Conservation (phyloP, 2,113 vertebrate genomes). For the Laterallus jamaicensis region DNA sequence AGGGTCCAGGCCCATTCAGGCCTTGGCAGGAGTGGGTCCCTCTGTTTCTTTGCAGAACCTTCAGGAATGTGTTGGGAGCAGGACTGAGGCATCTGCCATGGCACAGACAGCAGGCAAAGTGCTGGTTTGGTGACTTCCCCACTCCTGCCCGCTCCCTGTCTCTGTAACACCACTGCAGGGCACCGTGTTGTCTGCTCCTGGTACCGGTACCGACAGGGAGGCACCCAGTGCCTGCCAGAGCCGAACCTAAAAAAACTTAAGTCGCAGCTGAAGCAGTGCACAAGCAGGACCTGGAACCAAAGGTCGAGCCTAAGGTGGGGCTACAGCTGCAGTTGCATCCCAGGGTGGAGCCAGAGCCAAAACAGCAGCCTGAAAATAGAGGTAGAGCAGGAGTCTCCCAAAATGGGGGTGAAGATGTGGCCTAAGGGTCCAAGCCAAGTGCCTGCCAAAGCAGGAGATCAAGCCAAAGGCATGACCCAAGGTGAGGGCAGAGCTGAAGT, state of each 20-base stretch:
- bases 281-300: neutral
- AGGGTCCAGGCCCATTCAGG: neutral
- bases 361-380: too few species aligned
- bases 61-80: neutral
- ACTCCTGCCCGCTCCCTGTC: neutral
- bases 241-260: neutral
- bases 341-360: neutral
- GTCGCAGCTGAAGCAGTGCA: neutral
- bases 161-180: accelerated
- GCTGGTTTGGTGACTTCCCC: neutral
- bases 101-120: neutral
- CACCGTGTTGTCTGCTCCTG: too few species aligned
- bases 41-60: neutral
- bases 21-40: accelerated
- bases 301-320: neutral
- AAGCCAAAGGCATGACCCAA: neutral
- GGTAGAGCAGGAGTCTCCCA: neutral
- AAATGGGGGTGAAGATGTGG: neutral
- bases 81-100: too few species aligned
- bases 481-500: neutral
- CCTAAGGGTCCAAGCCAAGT: neutral
- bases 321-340: neutral
- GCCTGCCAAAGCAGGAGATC: neutral
- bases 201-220: neutral
- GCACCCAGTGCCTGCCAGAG: neutral